These are phyloP conservation scores for Lacanobia oleracea DNA, from an alignment of 2,888 invertebrate species.

Conservation along the genomic window DNA sequence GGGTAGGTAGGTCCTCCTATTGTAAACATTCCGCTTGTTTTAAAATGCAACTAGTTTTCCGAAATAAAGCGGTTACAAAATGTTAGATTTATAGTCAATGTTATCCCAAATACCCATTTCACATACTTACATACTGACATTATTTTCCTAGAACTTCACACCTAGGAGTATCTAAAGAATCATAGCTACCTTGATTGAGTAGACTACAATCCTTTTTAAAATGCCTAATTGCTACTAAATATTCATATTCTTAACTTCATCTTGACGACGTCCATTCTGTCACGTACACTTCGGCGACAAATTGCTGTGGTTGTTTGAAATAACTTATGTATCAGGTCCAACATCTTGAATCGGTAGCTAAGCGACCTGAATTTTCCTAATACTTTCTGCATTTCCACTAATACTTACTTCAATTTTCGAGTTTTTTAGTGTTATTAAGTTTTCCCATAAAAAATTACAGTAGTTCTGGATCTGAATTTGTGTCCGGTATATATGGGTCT, in stretches of 20 bases:
- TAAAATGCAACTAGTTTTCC: too few species aligned
- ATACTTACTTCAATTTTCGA: background rate
- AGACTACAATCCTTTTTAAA: slow-evolving; percentile 5
- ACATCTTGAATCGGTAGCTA: background rate
- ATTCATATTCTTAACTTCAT: slow-evolving; percentile 43
- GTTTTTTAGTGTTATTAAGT: too few species aligned
- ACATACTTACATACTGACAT: background rate
- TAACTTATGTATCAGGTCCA: background rate
- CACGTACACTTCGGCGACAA: slow-evolving; percentile 43
- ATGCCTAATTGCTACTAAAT: slow-evolving; percentile 43
- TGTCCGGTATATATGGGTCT: too few species aligned
- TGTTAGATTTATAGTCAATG: background rate
- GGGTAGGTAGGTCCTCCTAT: too few species aligned
- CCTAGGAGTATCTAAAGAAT: background rate
- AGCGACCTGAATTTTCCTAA: background rate
- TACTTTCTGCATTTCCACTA: background rate
- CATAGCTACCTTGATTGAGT: background rate
- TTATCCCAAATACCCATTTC: background rate
- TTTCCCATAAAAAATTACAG: too few species aligned
- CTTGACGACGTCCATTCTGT: slow-evolving; percentile 31
- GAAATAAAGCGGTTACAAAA: background rate
- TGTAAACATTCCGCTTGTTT: background rate
- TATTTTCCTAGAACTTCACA: background rate
- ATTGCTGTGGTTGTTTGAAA: background rate
- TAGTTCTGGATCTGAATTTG: too few species aligned